Conservation (phyloP, 2,797 vertebrate genomes). For the Rousettus madagascariensis region DNA sequence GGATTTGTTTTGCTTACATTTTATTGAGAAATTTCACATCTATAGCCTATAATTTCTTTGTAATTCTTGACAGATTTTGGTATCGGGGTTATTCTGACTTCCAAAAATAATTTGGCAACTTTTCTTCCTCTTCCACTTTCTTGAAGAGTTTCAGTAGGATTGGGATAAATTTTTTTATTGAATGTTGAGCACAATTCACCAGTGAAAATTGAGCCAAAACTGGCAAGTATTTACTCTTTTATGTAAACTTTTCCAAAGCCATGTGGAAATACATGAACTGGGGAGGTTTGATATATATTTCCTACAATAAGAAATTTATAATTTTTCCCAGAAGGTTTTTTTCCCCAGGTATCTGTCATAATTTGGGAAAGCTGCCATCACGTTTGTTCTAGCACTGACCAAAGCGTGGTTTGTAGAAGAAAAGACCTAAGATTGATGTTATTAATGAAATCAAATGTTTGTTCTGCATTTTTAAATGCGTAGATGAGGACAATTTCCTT, state of each 20-base stretch:
- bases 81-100: background rate
- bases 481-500: background rate
- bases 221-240: background rate
- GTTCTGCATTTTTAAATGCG: background rate
- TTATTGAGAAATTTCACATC: background rate
- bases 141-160: background rate
- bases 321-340: background rate
- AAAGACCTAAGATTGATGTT: background rate
- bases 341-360: background rate
- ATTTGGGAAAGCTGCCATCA: background rate
- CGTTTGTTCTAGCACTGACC: background rate
- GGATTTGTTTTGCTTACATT: background rate
- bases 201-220: background rate
- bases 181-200: background rate
- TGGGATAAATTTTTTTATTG: background rate
- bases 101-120: background rate
- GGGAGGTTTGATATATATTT: background rate
- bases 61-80: background rate
- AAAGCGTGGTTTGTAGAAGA: background rate
- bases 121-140: background rate
- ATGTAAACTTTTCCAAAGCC: background rate
- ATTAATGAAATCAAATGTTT: background rate
- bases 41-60: background rate
- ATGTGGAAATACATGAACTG: background rate
- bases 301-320: background rate